phyloP scores from a whole-genome alignment of 2,888 invertebrate species.

The Pyrrhosoma nymphula region DNA sequence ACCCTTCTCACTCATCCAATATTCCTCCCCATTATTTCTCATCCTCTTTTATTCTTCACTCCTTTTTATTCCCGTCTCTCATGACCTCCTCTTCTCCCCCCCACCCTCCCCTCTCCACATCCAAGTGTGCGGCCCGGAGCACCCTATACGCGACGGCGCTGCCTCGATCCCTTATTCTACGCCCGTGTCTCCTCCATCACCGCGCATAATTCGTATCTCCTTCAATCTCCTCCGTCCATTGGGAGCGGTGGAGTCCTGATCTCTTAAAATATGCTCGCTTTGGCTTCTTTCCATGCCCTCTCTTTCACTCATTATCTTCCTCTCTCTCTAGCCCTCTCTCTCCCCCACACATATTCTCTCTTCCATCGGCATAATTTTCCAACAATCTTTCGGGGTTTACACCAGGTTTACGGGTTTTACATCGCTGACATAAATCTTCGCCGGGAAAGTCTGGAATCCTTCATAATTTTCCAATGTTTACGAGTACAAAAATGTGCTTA shows the following conservation, averaged over 20 bases:
- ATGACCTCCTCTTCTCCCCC: neutral
- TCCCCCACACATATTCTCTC: neutral
- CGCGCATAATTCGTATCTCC: neutral
- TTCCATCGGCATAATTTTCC: neutral
- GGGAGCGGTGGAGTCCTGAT: neutral
- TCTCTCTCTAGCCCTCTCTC: neutral
- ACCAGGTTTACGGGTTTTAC: too few species aligned
- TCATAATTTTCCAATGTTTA: neutral
- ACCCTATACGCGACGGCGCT: neutral
- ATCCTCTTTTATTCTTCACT: slow-evolving; percentile 31
- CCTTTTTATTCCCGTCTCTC: neutral
- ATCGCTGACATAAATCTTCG: too few species aligned
- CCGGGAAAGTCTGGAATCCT: too few species aligned
- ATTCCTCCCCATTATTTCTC: neutral
- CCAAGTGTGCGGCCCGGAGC: neutral
- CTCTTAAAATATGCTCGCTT: neutral
- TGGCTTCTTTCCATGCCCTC: too few species aligned
- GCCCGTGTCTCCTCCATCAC: neutral
- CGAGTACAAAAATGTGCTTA: neutral
- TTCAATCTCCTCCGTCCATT: neutral
- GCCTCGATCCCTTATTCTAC: neutral
- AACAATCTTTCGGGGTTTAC: too few species aligned
- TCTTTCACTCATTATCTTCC: neutral
- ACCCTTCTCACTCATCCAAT: neutral
- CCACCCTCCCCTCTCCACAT: neutral